Conservation (phyloP, 2,888 invertebrate species). For the Tiphia femorata region DNA sequence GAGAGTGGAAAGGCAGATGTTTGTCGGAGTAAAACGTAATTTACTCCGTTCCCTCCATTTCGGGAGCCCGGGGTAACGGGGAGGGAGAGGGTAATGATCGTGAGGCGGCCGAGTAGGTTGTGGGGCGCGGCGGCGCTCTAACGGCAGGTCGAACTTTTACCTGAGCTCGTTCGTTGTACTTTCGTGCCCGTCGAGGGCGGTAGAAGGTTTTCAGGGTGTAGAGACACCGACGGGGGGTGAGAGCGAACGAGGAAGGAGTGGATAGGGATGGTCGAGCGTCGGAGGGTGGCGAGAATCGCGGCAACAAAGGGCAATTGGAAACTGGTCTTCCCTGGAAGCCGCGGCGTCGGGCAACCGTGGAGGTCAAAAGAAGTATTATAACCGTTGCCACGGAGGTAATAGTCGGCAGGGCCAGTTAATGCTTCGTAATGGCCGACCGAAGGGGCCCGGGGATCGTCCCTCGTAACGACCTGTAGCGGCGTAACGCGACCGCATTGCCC, state of each 20-base stretch:
- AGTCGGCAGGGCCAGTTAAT: constrained; percentile 58
- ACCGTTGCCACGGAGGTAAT: constrained; percentile 49
- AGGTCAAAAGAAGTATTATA: constrained; percentile 46
- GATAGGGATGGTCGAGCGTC: neutral
- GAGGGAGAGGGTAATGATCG: neutral
- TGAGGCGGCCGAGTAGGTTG: no score
- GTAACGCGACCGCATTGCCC: constrained; percentile 58
- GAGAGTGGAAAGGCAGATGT: no score
- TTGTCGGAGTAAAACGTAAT: neutral
- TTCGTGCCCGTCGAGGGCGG: neutral
- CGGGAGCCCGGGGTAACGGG: neutral
- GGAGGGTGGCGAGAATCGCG: constrained; percentile 24
- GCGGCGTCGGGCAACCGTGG: constrained; percentile 15
- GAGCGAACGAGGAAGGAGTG: neutral
- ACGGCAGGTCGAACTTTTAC: constrained; percentile 4
- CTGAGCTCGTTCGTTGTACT: neutral
- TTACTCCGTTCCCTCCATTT: neutral
- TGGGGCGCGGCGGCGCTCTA: neutral
- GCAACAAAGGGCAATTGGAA: constrained; percentile 43
- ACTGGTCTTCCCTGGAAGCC: constrained; percentile 37
- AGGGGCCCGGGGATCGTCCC: constrained; percentile 51
- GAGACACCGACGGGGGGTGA: neutral
- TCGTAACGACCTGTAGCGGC: constrained; percentile 56
- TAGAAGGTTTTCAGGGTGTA: neutral
- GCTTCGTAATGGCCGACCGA: constrained; percentile 56